Percentiles rank a stretch among this genome's conserved stretches.
Conservation (phyloP, 2,888 invertebrate genomes). For the Hedychridium roseum region DNA sequence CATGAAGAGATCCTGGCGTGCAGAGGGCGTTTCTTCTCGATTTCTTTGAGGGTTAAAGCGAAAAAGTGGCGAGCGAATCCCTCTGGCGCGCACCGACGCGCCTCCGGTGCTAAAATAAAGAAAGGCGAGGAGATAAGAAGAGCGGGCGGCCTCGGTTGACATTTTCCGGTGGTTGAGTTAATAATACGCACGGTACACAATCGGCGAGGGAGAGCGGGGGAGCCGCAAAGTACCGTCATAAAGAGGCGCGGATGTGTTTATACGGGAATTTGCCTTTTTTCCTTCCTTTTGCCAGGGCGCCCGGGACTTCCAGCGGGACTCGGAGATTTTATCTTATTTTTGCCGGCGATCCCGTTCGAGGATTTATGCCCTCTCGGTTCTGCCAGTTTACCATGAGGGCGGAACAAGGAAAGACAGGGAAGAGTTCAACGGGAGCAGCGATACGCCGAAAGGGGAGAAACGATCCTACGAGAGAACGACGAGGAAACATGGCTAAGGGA, state of each 20-base stretch:
- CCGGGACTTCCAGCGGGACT: slow-evolving; percentile 23
- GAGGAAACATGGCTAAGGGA: slow-evolving; percentile 5
- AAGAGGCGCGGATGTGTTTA: slow-evolving; percentile 62
- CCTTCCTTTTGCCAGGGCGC: slow-evolving; percentile 22
- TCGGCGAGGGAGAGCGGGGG: slow-evolving; percentile 31
- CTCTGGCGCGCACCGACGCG: no score
- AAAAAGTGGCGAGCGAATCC: no score
- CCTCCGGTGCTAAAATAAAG: slow-evolving; percentile 47
- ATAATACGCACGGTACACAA: slow-evolving; percentile 61
- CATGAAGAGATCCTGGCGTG: no score
- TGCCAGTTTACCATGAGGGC: slow-evolving; percentile 10
- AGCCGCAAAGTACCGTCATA: slow-evolving; percentile 56
- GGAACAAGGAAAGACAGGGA: slow-evolving; percentile 3
- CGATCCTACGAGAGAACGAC: slow-evolving; percentile 26
- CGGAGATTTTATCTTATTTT: slow-evolving; percentile 61
- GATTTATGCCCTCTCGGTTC: slow-evolving; percentile 58
- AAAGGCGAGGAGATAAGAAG: slow-evolving; percentile 53
- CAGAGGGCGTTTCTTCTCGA: no score
- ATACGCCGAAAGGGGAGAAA: slow-evolving; percentile 5
- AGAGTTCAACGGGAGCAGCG: slow-evolving; percentile 7
- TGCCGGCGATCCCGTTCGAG: slow-evolving; percentile 53
- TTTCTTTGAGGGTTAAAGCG: no score
- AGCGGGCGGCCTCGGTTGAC: slow-evolving; percentile 54
- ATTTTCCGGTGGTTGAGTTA: slow-evolving; percentile 63
- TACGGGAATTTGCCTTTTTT: slow-evolving; percentile 61